Evolutionary conservation across 2,113 vertebrate species (phyloP), one percentile per base, ranked within the genome.

Genomic region (Connochaetes taurinus): DNA sequence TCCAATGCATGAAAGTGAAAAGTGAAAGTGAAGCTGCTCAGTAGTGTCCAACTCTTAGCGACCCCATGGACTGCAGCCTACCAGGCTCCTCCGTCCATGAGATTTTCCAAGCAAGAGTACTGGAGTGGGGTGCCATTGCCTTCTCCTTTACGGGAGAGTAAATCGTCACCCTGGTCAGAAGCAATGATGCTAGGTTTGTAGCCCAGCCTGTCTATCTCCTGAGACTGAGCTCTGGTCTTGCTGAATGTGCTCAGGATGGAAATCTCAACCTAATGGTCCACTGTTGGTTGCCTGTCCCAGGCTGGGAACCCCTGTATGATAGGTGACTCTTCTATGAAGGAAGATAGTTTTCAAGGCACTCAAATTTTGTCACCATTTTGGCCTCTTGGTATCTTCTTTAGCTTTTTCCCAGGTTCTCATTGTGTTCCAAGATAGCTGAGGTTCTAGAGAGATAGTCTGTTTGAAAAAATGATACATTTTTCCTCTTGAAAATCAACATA

Each of bases 401-500:
- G 6, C 40, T 40, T 55, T 27, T 81, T 87, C 76, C n/a, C n/a
- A 82, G 55, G 15, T 25, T 71, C 10, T 83, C 52, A 40, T 12
- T 60, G 23, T 86, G 29, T 88, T 91, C 52, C 40, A 60, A 76
- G 52, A 64, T 8, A 89, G 78, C 21, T 67, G 67, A 89, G 80
- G n/a, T 74, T 91, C 90, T 94, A 31, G 10, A 40, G 25, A 92
- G n/a, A 55, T 21, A 40, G 36, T 33, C 36, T 84, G n/a, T 50
- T 62, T 95, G 36, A 64, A 81, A 62, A 96, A 82, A 21, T 33
- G 11, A 53, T 64, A 16, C 80, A 7, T 36, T 71, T 90, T 62
- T 15, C 74, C 91, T 74, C 29, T 82, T 95, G 50, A 19, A 93
- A 78, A 85, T 84, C 45, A 87, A 80, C 90, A 64, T 62, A 97